Conservation (phyloP, 2,888 invertebrate species). For the Hipparchia sbordonii region DNA sequence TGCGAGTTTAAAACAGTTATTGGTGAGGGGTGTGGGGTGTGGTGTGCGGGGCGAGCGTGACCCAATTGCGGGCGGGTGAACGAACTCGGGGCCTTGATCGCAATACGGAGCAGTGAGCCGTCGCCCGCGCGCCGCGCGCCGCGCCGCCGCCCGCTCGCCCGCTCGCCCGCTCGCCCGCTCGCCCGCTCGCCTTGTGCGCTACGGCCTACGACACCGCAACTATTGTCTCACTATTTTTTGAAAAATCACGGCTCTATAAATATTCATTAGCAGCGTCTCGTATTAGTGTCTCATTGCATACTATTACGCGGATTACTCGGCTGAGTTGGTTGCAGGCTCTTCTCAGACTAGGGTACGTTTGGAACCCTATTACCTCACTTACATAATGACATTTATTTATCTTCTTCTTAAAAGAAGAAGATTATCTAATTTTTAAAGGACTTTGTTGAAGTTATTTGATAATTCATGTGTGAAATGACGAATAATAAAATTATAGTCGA, state of each 20-base stretch:
- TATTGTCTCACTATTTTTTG: conserved; percentile 60
- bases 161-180: conserved; percentile 10
- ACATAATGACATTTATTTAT: no score
- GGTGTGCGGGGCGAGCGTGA: conserved; percentile 65
- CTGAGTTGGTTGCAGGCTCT: no score
- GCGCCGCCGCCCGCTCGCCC: conserved; percentile 37
- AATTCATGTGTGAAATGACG: no score
- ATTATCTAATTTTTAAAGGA: no score
- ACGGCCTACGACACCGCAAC: conserved; percentile 47
- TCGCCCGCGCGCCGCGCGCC: conserved; percentile 5
- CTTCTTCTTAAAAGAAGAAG: no score
- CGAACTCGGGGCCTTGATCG: conserved; percentile 82
- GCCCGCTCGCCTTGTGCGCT: conserved; percentile 34
- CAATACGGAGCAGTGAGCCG: conserved; percentile 64
- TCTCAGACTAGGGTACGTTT: no score
- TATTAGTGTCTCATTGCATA: neutral
- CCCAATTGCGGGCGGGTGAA: conserved; percentile 78
- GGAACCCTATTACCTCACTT: no score
- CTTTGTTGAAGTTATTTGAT: no score
- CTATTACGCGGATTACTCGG: neutral
- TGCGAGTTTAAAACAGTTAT: conserved; percentile 70
- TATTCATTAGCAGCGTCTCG: conserved; percentile 12
- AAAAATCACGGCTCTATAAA: conserved; percentile 19
- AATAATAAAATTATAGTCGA: no score
- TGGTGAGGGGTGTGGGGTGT: conserved; percentile 63